Evolutionary conservation across 2,113 vertebrate genomes (phyloP).

Genomic region (Elephas maximus): DNA sequence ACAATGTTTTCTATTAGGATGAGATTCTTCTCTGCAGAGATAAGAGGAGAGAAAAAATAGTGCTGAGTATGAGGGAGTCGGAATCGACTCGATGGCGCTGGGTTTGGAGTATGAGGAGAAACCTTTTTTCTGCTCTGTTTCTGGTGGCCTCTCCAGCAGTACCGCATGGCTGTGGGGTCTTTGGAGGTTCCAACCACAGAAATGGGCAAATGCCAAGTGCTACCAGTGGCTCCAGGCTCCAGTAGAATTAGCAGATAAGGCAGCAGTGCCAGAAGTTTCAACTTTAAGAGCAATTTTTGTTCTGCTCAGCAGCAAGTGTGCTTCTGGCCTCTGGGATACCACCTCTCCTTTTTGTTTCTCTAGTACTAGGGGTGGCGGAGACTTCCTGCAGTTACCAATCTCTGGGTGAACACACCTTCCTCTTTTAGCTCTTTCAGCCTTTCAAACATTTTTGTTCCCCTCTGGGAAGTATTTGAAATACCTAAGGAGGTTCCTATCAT

Average conservation of each 20-base stretch:
- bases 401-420: not conserved
- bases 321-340: not conserved
- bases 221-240: not conserved
- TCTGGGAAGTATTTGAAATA: not conserved
- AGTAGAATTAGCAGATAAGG: not conserved
- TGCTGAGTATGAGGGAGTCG: not conserved
- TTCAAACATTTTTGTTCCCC: not conserved
- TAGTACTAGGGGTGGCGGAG: not conserved
- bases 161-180: not conserved
- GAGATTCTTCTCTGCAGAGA: not conserved
- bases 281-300: not conserved
- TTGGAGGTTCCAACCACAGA: not conserved
- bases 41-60: not conserved
- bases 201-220: not conserved
- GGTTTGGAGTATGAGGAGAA: not conserved
- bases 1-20: not conserved
- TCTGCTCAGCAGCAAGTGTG: not conserved
- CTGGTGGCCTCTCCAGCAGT: not conserved
- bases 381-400: not conserved
- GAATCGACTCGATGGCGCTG: too few species aligned
- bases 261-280: not conserved
- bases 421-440: not conserved
- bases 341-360: not conserved
- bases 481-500: not conserved
- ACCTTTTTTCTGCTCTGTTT: not conserved